Percentiles rank a stretch among this genome's conserved stretches.
Conservation (phyloP, 2,888 invertebrate species). For the Myopa tessellatipennis region DNA sequence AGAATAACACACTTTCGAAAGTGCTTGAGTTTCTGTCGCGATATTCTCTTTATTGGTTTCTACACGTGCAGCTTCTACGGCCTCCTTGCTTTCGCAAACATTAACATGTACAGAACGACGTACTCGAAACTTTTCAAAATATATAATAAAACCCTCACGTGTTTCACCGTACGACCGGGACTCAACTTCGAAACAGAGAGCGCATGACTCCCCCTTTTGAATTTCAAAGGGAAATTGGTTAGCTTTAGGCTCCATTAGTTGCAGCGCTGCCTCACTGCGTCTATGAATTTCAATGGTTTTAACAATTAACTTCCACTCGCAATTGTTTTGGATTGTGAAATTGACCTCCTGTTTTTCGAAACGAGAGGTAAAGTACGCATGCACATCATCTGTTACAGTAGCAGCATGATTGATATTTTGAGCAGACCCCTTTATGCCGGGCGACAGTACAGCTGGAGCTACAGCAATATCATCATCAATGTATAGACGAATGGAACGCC, state of each 20-base stretch:
- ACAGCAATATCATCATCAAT: slow-evolving; percentile 52
- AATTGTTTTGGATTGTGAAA: slow-evolving; percentile 53
- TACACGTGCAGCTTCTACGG: slow-evolving; percentile 47
- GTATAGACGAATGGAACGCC: slow-evolving; percentile 58
- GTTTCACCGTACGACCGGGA: slow-evolving; percentile 56
- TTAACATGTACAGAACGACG: slow-evolving; percentile 54
- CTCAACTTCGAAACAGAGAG: slow-evolving; percentile 51
- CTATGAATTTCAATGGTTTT: slow-evolving; percentile 43
- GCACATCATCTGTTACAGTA: slow-evolving; percentile 69
- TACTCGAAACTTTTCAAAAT: slow-evolving; percentile 55
- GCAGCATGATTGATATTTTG: slow-evolving; percentile 69
- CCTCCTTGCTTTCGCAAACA: slow-evolving; percentile 54
- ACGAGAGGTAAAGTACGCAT: slow-evolving; percentile 66
- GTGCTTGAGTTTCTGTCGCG: slow-evolving; percentile 1
- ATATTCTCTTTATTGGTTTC: slow-evolving; percentile 24
- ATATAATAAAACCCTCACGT: slow-evolving; percentile 52
- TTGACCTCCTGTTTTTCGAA: slow-evolving; percentile 60
- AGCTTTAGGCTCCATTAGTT: slow-evolving; percentile 51
- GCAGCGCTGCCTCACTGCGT: slow-evolving; percentile 50
- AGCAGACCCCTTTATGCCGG: neutral
- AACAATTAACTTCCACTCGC: slow-evolving; percentile 47
- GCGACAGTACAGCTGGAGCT: slow-evolving; percentile 23
- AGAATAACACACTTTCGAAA: slow-evolving; percentile 39
- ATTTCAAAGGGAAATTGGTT: neutral
- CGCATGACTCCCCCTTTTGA: slow-evolving; percentile 7